A percentile compares a stretch with the other conserved stretches of the same genome.
Conservation (phyloP, 2,113 vertebrate species). For the human (Homo sapiens) region GRCh38 chr9:137271501-137272000, state of each 20-base stretch:
- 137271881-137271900: neutral
- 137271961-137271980: neutral
- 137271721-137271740: rapidly evolving
- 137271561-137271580: neutral
- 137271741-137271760: too few relatives aligned
- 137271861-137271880: neutral
- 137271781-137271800: too few relatives aligned
- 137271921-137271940: neutral
- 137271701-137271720: neutral
- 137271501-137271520: too few relatives aligned
- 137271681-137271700: neutral
- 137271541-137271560: neutral
- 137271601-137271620: too few relatives aligned
- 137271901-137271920: neutral
- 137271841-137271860: neutral
- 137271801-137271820: too few relatives aligned
- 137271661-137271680: neutral
- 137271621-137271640: rapidly evolving
- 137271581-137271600: neutral
- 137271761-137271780: too few relatives aligned
- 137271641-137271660: rapidly evolving
- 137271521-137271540: neutral
- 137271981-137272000: neutral
- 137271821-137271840: too few relatives aligned
- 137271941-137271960: neutral